Evolutionary conservation across 2,888 invertebrate species (phyloP), one percentile per base, ranked within the genome.

Genomic region (Dasysyrphus tricinctus): DNA sequence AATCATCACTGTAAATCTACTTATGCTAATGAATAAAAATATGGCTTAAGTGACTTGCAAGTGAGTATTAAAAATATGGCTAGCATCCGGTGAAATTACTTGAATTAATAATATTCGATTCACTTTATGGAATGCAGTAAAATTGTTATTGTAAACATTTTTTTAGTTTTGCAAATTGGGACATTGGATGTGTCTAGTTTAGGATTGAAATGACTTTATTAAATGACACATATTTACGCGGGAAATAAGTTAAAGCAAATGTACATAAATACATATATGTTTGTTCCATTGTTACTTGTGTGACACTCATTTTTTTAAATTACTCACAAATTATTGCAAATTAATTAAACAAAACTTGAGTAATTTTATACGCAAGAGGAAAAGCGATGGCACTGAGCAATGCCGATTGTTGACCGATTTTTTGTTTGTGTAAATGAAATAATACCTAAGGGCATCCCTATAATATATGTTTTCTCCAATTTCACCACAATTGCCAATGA

Each of bases 1-100:
- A 39, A 59, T 59, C 24, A 59, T 59, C 19, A 16, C 59, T 59
- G 39, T 24, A 39, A 59, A 59, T 39, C 59, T 24, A 39, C 59
- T 39, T 59, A 59, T 59, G 59, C 7, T 59, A 59, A 59, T 59
- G 12, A 34, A 32, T 8, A 5, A 59, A 59, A 37, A 39, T 59
- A 29, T 59, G 59, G 12, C 8, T 39, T 3, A 19, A 8, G 16
- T 9, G 5, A 34, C 32, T 34, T 56, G 5, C n/a, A 56, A 56
- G n/a, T 16, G 14, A 5, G 34, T 32, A 34, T 9, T 57, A 34
- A 14, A 34, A 34, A 57, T 57, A 34, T 57, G 32, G 9, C 11
- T 57, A 34, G 56, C 56, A 57, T 57, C 56, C 56, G 56, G 56
- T 57, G 56, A 57, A 57, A 57, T 34, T 4, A 34, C 29, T 56